phyloP scores from a whole-genome alignment of 2,113 vertebrate species.

The Edolisoma coerulescens region DNA sequence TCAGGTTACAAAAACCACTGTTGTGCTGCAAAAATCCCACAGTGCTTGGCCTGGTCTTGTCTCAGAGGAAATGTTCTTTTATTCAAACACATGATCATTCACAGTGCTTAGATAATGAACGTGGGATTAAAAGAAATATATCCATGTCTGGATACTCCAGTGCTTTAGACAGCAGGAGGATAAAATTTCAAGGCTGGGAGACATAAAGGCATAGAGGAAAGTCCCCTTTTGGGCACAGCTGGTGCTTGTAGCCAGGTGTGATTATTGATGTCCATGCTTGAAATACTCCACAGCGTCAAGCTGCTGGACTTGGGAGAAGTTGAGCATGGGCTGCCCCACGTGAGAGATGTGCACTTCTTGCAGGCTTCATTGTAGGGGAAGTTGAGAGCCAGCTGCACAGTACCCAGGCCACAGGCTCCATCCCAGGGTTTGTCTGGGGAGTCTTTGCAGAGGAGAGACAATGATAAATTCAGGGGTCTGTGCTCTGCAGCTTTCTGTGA shows the following conservation, averaged over 20 bases:
- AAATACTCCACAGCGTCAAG: not conserved
- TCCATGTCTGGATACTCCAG: not conserved
- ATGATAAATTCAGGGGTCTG: not conserved
- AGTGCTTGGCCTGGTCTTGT: not conserved
- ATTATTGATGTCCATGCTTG: not conserved
- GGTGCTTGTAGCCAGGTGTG: not conserved
- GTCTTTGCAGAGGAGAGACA: slow-evolving; percentile 43
- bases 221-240: not conserved
- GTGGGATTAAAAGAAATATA: not conserved
- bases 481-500: not conserved
- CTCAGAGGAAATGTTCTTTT: not conserved
- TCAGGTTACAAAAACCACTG: not conserved
- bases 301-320: slow-evolving; percentile 72
- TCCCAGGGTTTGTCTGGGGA: slow-evolving; percentile 61
- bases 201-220: not conserved
- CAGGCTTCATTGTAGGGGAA: slow-evolving; percentile 69
- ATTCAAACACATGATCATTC: not conserved
- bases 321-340: slow-evolving; percentile 77
- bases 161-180: not conserved
- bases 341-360: slow-evolving; percentile 77
- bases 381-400: slow-evolving; percentile 80
- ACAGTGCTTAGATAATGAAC: not conserved
- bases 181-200: not conserved
- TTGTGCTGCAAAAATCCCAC: not conserved
- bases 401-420: slow-evolving; percentile 80